Evolutionary conservation across 2,113 vertebrate genomes (phyloP), one percentile per base, ranked within the genome.

Genomic region (Plestiodon gilberti): DNA sequence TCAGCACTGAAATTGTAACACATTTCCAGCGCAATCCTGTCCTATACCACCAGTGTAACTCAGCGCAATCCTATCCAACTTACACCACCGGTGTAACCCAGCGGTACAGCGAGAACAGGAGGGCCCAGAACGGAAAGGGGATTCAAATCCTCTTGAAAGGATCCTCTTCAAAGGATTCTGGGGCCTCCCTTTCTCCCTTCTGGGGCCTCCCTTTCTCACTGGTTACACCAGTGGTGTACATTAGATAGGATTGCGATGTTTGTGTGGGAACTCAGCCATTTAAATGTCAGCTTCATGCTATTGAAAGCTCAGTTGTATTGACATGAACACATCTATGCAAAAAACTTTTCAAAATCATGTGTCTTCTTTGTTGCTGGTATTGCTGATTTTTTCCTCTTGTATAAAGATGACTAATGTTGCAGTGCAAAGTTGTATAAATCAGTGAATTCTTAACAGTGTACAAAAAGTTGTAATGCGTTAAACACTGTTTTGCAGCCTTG

Each of bases 401-500:
- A 43, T 69, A 83, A 35, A 2, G 30, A 57, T 70, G n/a, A n/a
- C n/a, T 25, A 59, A 70, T 25, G 84, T 52, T 83, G 2, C 81
- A 20, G 35, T 85, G 33, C 38, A 38, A 22, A 33, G 35, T 22
- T n/a, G n/a, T 77, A 13, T 67, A 76, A 65, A 20, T 86, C 48
- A 87, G 17, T 88, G 75, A 85, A 15, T 8, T 55, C 55, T 23
- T 86, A 48, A 43, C 87, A 78, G 2, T 1, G 61, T 62, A 18
- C 86, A 78, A 5, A 13, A 88, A 38, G n/a, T n/a, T 88, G 22
- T 20, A 40, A 30, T 82, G 15, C 20, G 1, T 28, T 84, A 84
- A 84, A 40, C 22, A 43, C 9, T 88, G 57, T 80, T 82, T 82
- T 82, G 9, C 55, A 96, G 96, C 91, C 14, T 35, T 93, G 73